Evolutionary conservation across 1,140 invertebrate species (phyloP), one percentile per base, ranked within the genome.

Genomic region (Meloidogyne chitwoodi): DNA sequence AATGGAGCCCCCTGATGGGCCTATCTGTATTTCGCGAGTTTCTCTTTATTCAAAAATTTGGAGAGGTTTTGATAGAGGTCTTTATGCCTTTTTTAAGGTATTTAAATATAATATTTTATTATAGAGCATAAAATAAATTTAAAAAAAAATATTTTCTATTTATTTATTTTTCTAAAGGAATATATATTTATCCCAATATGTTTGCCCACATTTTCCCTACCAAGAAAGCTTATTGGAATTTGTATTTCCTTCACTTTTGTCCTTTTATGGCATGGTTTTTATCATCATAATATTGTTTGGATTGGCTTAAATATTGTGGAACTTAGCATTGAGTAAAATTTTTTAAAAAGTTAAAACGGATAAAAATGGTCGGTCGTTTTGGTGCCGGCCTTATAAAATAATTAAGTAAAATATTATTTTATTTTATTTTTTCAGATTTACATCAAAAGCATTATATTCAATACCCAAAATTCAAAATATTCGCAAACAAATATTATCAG

Each of bases 181-280:
- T 86, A 86, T 68, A 87, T 86, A 56, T 87, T 87, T 71, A 44
- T 86, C 0, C 85, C 85, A n/a, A 86, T 86, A 73, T 87, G 85
- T 72, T 56, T 27, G 12, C 85, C 85, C 12, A 83, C 83, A 0
- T 86, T 86, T 48, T 80, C 80, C 2, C 31, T 87, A 26, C 68
- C 73, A 14, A 56, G 86, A 56, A 84, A 85, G 48, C 65, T 87
- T 1, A 62, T 87, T 34, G 85, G 85, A n/a, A 77, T 86, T 16
- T 72, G 85, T 16, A 77, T 87, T 34, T 85, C 83, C 0, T 87
- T 85, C 64, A 78, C 69, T 63, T 86, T 86, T 71, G 85, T 86
- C n/a, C 77, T 86, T 14, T 62, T 86, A 10, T 86, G 85, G 85
- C 85, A 86, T 68, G 85, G 85, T 34, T 87, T 86, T 76, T 68